Percentiles rank a stretch among this genome's conserved stretches.
phyloP scores from a whole-genome alignment of 2,113 vertebrate species.

The Phasianus colchicus region DNA sequence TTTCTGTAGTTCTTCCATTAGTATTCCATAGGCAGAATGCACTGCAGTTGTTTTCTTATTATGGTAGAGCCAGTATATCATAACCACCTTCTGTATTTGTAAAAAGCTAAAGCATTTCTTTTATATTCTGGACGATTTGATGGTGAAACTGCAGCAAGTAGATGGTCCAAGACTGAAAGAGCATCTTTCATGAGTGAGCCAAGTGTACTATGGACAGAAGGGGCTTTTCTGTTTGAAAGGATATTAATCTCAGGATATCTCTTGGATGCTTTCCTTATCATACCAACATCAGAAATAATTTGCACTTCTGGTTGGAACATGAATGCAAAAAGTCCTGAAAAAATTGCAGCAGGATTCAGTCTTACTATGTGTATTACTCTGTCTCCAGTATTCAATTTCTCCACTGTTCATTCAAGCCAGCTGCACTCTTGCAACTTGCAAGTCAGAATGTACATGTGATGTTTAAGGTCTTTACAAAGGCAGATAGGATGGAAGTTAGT shows the following conservation, averaged over 20 bases:
- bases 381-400: neutral
- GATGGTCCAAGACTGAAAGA: neutral
- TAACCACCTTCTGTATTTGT: neutral
- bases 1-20: neutral
- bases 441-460: neutral
- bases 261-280: neutral
- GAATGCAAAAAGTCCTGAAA: neutral
- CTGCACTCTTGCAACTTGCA: fast-evolving
- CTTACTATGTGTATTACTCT: neutral
- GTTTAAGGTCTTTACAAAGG: neutral
- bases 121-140: neutral
- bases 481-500: neutral
- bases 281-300: neutral
- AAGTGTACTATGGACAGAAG: neutral
- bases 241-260: neutral
- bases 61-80: neutral
- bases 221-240: neutral
- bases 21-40: neutral
- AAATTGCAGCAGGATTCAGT: neutral
- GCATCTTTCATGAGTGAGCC: neutral
- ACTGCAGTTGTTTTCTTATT: neutral
- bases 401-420: neutral
- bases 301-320: neutral
- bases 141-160: neutral
- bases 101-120: neutral